Conservation (phyloP, 2,888 invertebrate genomes). For the Drosophila fulvimacula region DNA sequence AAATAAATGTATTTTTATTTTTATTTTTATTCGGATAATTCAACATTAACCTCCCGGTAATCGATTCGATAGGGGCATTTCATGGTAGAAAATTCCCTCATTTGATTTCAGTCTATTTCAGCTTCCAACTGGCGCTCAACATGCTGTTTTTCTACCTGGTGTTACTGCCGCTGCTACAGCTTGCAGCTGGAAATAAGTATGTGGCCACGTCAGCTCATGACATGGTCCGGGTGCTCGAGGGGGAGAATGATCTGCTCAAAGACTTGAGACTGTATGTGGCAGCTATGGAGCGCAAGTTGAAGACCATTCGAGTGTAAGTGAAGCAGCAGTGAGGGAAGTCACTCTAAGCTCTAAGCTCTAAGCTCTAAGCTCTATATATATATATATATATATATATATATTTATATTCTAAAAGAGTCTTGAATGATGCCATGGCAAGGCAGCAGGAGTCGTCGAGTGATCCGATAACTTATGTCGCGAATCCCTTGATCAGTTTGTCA, state of each 20-base stretch:
- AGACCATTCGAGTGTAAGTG: constrained; percentile 28
- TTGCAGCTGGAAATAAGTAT: neutral
- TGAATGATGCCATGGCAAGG: constrained; percentile 15
- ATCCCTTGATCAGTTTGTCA: constrained; percentile 69
- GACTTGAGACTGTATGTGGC: constrained; percentile 13
- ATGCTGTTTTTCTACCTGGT: constrained; percentile 15
- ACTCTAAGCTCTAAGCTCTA: neutral
- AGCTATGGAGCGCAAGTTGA: constrained; percentile 18
- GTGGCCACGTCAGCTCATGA: constrained; percentile 48
- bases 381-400: neutral
- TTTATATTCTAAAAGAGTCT: constrained; percentile 4
- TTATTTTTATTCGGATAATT: too few relatives aligned
- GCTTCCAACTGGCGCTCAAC: neutral
- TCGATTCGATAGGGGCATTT: constrained; percentile 13
- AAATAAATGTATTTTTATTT: too few relatives aligned
- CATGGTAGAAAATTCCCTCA: too few relatives aligned
- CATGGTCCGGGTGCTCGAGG: constrained; percentile 20
- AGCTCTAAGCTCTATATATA: too few relatives aligned
- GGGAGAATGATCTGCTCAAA: constrained; percentile 28
- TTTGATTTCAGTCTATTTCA: neutral
- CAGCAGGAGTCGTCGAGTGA: constrained; percentile 32
- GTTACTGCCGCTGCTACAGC: neutral
- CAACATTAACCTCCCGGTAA: constrained; percentile 3
- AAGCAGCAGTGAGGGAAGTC: neutral
- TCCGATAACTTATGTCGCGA: constrained; percentile 64